Evolutionary conservation across 2,797 vertebrate genomes (phyloP), one percentile per base, ranked within the genome.

Genomic region (Channa striata): DNA sequence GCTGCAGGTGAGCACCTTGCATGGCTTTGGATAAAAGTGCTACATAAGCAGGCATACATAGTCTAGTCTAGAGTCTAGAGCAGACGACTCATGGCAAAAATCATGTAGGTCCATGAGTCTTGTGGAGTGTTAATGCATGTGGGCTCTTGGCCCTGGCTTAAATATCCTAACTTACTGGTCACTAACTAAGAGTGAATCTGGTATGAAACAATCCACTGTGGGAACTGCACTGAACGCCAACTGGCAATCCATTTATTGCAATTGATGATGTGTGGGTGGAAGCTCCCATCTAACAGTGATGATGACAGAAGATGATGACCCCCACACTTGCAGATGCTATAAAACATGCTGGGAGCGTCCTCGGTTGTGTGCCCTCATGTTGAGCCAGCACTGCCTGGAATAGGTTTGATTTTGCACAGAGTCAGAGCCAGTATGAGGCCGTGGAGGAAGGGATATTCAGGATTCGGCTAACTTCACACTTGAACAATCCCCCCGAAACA

Each of bases 331-430:
- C 51, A 62, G 21, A 14, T 62, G 53, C 51, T 72, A 57, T 50
- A 10, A 68, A 53, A 61, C 72, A 54, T 66, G 74, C 68, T 60
- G 82, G 59, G 63, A 68, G 68, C 80, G 84, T 86, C 83, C 81
- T 83, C 58, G 73, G 78, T 77, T 53, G 48, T 53, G 48, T 86
- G 68, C 78, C 82, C 78, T 90, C 87, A 87, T 81, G 65, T 63
- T 1, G 50, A 78, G 64, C 37, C 59, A 2, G 25, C 12, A 16
- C 59, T 84, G 70, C 70, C 71, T 68, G 78, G 75, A 87, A 78
- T 64, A 70, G 43, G 51, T 70, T 74, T 72, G 52, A 20, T 77
- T 78, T 42, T 73, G 67, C 59, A 59, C 66, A 77, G 59, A 71
- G 33, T 57, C 49, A 68, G 36, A 60, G 37, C 13, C 19, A 8